These are phyloP conservation scores for Melanostoma scalare DNA, from an alignment of 2,888 invertebrate genomes.

Conservation along the genomic window DNA sequence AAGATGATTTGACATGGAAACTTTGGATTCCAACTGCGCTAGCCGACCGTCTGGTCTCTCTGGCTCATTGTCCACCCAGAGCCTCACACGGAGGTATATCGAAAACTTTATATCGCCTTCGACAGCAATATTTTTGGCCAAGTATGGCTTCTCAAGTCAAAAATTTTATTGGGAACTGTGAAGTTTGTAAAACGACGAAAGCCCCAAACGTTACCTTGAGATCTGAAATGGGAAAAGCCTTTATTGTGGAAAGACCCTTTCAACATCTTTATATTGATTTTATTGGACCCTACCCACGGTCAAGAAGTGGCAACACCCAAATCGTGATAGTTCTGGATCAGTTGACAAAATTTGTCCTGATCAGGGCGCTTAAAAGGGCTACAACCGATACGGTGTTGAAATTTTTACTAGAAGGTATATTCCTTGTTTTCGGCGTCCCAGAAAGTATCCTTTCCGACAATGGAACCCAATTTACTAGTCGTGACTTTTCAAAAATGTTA, in stretches of 20 bases:
- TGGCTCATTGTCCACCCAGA: constrained; percentile 2
- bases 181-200: constrained; percentile 18
- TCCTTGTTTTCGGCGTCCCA: constrained; percentile 23
- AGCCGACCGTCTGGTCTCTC: background rate
- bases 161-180: constrained; percentile 4
- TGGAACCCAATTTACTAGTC: constrained; percentile 11
- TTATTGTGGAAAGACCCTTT: constrained; percentile 19
- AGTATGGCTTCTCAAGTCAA: constrained; percentile 21
- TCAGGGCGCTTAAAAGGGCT: background rate
- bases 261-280: constrained; percentile 16
- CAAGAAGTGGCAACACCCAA: constrained; percentile 14
- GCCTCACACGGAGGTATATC: constrained; percentile 20
- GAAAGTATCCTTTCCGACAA: constrained; percentile 22
- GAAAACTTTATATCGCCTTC: background rate
- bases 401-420: constrained; percentile 7
- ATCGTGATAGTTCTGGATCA: constrained; percentile 12
- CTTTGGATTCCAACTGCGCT: constrained; percentile 7
- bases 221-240: background rate
- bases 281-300: constrained; percentile 10
- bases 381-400: background rate
- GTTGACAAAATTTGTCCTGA: constrained; percentile 22
- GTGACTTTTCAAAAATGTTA: constrained; percentile 8
- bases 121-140: constrained; percentile 14
- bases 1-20: constrained; percentile 3
- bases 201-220: constrained; percentile 1